phyloP scores from a whole-genome alignment of 2,888 invertebrate genomes.

The Epistrophella euchroma region DNA sequence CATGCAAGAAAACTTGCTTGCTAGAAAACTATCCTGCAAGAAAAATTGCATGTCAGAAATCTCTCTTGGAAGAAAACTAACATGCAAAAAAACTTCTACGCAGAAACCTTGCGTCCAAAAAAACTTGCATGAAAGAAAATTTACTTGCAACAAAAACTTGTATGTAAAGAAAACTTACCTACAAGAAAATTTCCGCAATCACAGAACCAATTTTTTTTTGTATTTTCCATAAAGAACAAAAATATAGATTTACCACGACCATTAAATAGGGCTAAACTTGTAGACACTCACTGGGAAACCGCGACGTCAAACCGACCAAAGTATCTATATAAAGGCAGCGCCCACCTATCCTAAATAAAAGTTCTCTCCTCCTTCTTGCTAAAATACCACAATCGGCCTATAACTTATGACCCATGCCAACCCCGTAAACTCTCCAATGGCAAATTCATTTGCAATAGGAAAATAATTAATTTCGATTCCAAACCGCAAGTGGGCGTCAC shows the following conservation, averaged over 20 bases:
- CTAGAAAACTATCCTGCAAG: too few relatives aligned
- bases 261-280: conserved; percentile 8
- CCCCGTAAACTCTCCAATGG: conserved; percentile 56
- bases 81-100: too few relatives aligned
- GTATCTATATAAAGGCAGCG: background rate
- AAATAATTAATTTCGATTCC: conserved; percentile 73
- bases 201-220: background rate
- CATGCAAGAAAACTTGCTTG: too few relatives aligned
- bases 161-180: too few relatives aligned
- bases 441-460: conserved; percentile 70
- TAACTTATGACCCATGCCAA: conserved; percentile 72
- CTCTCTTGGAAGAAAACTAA: too few relatives aligned
- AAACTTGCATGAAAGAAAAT: too few relatives aligned
- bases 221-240: background rate
- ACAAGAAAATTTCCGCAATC: background rate
- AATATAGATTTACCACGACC: background rate
- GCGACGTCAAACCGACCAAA: background rate
- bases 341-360: conserved; percentile 36
- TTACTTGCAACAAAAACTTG: too few relatives aligned
- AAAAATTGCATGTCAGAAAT: too few relatives aligned
- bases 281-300: conserved; percentile 9
- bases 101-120: too few relatives aligned
- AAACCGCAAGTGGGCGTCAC: conserved; percentile 67
- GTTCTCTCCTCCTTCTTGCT: conserved; percentile 31
- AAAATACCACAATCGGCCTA: conserved; percentile 63